phyloP scores from a whole-genome alignment of 2,113 vertebrate genomes.

The Bombycilla garrulus region DNA sequence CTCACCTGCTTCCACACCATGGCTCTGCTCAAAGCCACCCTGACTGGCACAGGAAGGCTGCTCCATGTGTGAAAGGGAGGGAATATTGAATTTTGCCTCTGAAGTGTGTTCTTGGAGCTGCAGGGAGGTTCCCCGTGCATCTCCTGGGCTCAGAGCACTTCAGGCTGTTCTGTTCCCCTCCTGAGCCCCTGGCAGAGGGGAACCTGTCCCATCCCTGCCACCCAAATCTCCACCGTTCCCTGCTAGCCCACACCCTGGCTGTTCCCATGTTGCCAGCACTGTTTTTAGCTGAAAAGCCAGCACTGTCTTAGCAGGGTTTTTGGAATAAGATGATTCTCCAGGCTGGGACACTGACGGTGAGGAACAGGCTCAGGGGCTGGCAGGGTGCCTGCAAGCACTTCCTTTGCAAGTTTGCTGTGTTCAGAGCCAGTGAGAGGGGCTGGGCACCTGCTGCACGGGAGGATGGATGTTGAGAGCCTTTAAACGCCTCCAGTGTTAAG shows the following conservation, averaged over 20 bases:
- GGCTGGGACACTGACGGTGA: neutral
- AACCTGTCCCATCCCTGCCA: neutral
- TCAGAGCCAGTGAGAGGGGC: neutral
- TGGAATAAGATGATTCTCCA: neutral
- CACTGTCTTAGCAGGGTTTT: neutral
- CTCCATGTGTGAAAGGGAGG: neutral
- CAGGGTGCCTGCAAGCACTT: neutral
- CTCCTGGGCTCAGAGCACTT: neutral
- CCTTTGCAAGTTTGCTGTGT: neutral
- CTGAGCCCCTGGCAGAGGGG: neutral
- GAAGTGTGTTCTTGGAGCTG: accelerated
- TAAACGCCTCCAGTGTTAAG: neutral
- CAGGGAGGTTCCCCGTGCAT: neutral
- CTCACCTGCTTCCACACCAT: neutral
- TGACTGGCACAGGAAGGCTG: neutral
- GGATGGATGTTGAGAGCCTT: neutral
- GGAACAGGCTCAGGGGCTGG: neutral
- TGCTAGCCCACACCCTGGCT: neutral
- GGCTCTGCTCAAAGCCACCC: neutral
- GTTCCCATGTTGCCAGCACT: neutral
- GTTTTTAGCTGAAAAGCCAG: neutral
- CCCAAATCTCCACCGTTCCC: neutral
- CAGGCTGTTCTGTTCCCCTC: neutral
- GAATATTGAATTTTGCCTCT: neutral
- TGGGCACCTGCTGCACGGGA: neutral